A percentile compares a stretch with the other conserved stretches of the same genome.
phyloP scores from a whole-genome alignment of 2,113 vertebrate genomes.

The Sula dactylatra region DNA sequence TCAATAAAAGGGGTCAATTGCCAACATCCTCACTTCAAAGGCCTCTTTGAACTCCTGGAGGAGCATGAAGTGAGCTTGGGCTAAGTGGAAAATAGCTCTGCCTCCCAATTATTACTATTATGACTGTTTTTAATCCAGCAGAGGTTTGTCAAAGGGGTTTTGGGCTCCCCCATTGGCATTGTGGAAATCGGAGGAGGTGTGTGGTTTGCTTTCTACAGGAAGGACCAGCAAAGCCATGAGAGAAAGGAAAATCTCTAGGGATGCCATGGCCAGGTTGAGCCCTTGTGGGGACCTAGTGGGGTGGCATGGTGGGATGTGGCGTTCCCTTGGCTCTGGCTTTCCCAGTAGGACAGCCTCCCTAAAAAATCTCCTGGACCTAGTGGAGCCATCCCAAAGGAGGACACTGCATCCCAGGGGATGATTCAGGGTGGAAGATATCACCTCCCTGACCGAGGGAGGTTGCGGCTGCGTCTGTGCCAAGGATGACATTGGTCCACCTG shows the following conservation, averaged over 20 bases:
- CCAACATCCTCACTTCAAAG: neutral
- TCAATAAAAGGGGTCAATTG: neutral
- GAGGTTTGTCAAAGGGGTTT: neutral
- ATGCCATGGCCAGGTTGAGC: fast-evolving
- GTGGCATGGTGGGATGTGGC: fast-evolving
- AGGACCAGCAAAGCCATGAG: neutral
- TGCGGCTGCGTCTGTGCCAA: fast-evolving
- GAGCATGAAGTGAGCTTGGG: neutral
- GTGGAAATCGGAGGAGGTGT: no score
- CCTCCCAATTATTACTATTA: neutral
- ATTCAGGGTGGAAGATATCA: neutral
- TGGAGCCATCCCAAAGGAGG: neutral
- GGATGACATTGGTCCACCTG: neutral
- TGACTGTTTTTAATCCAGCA: neutral
- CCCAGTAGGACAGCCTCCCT: fast-evolving
- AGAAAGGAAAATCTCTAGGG: neutral
- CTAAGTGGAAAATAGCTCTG: neutral
- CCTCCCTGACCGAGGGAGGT: no score
- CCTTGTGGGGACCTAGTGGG: fast-evolving
- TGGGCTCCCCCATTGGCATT: fast-evolving
- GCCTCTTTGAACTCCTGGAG: neutral
- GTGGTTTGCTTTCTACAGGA: neutral
- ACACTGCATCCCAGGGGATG: neutral
- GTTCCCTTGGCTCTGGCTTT: neutral
- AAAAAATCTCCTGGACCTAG: fast-evolving